phyloP scores from a whole-genome alignment of 2,888 invertebrate species.

The Chrysolina americana region DNA sequence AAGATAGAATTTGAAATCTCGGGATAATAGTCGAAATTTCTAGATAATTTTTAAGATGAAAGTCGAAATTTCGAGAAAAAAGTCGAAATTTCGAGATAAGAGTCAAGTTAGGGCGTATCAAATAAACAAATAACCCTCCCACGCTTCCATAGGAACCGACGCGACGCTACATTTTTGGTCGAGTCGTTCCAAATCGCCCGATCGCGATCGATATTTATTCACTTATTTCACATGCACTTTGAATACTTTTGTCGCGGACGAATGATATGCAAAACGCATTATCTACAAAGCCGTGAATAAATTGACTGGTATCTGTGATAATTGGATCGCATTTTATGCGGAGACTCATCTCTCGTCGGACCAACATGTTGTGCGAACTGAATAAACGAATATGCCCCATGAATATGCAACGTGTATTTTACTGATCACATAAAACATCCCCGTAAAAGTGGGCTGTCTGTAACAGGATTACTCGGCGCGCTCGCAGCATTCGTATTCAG shows the following conservation, averaged over 20 bases:
- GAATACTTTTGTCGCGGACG: conserved; percentile 47
- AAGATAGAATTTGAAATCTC: no score
- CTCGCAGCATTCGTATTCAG: conserved; percentile 58
- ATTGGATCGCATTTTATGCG: conserved; percentile 62
- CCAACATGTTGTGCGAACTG: conserved; percentile 56
- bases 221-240: conserved; percentile 29
- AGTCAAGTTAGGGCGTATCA: no score
- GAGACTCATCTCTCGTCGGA: conserved; percentile 23
- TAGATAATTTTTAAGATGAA: no score
- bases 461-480: conserved; percentile 58
- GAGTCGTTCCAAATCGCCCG: neutral
- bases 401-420: conserved; percentile 65
- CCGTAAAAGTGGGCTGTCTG: conserved; percentile 61
- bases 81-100: no score
- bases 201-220: conserved; percentile 16
- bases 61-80: no score
- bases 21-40: no score
- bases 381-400: conserved; percentile 61
- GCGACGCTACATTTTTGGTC: neutral
- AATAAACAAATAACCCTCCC: no score
- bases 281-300: conserved; percentile 56
- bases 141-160: no score
- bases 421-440: conserved; percentile 63
- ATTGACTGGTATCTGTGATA: conserved; percentile 59
- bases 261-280: conserved; percentile 53